A percentile compares a stretch with the other conserved stretches of the same genome.
Evolutionary conservation across 2,113 vertebrate species (phyloP).

Genomic region (Crotalus horridus): DNA sequence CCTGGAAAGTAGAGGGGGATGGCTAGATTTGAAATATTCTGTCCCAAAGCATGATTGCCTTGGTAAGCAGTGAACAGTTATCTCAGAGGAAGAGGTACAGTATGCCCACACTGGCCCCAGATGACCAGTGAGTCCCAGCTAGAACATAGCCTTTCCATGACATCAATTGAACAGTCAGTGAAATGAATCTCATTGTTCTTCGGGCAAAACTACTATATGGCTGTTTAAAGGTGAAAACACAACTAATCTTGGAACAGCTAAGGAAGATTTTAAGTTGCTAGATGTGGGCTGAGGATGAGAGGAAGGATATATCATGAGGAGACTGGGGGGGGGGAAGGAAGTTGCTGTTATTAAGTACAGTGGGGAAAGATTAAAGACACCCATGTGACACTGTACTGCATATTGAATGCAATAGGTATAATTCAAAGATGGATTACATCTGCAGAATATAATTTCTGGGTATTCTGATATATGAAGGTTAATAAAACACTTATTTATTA

Average conservation of each 20-base stretch:
- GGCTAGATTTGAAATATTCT: not conserved
- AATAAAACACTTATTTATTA: not conserved
- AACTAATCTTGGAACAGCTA: not conserved
- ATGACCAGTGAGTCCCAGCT: not conserved
- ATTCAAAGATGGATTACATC: not conserved
- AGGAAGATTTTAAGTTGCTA: not conserved
- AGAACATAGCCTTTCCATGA: not conserved
- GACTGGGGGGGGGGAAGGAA: rapidly evolving
- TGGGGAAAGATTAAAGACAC: not conserved
- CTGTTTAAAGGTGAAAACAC: not conserved
- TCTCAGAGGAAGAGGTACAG: not conserved
- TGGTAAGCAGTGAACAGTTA: not conserved
- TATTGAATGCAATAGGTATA: not conserved
- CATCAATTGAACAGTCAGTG: not conserved
- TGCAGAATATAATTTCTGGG: not conserved
- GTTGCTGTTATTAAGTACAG: not conserved
- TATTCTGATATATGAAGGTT: not conserved
- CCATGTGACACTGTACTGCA: not conserved
- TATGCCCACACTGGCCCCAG: not conserved
- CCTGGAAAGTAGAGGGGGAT: not conserved
- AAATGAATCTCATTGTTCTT: not conserved
- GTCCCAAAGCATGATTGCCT: not conserved
- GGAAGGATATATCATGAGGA: not conserved
- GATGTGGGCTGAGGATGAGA: not conserved
- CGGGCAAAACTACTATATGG: not conserved